Conservation (phyloP, 2,888 invertebrate species). For the Leptinotarsa juncta region DNA sequence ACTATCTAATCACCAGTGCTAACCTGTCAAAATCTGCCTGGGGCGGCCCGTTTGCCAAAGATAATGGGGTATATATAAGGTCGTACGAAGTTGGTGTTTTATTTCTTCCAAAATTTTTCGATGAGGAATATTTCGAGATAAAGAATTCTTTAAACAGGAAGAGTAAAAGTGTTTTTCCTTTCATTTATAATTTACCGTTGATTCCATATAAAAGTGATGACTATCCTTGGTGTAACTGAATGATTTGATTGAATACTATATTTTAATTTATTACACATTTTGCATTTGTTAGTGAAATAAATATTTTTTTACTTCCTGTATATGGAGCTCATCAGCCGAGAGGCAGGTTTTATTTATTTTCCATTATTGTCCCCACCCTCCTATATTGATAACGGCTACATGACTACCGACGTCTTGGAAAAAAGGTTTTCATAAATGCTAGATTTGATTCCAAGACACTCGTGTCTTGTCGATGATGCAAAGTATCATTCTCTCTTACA, state of each 20-base stretch:
- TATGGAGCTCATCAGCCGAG: no score
- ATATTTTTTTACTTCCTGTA: neutral
- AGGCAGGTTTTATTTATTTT: no score
- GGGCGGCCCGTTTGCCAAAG: constrained; percentile 77
- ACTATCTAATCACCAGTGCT: constrained; percentile 90
- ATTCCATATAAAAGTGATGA: constrained; percentile 77
- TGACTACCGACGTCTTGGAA: no score
- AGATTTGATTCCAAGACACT: no score
- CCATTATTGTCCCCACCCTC: no score
- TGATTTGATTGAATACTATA: neutral
- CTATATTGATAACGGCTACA: no score
- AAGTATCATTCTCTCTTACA: no score
- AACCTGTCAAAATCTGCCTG: constrained; percentile 98
- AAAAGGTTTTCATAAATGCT: no score
- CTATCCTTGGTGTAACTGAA: constrained; percentile 70
- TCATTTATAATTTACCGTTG: constrained; percentile 88
- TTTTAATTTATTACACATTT: constrained; percentile 2
- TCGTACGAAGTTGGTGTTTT: constrained; percentile 94
- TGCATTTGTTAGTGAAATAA: neutral
- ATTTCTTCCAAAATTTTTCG: constrained; percentile 85
- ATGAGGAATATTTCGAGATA: constrained; percentile 69
- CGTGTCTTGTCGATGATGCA: no score
- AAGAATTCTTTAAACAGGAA: constrained; percentile 50
- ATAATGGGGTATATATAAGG: constrained; percentile 71
- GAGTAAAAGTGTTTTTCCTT: constrained; percentile 67